phyloP scores from a whole-genome alignment of 2,888 invertebrate species.

The Pseudoips prasinana region DNA sequence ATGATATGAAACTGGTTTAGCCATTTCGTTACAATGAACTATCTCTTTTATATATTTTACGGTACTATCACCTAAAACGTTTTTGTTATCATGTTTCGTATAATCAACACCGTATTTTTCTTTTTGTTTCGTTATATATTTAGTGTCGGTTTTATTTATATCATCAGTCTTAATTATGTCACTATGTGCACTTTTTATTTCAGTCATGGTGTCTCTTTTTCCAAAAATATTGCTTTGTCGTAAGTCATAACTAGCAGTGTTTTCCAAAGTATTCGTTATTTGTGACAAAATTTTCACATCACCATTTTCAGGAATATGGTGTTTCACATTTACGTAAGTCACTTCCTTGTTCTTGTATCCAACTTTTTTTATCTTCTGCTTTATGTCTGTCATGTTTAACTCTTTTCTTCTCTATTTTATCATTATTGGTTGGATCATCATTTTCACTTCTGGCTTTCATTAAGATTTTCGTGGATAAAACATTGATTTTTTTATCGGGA shows the following conservation, averaged over 20 bases:
- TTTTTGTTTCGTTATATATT: neutral
- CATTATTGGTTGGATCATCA: neutral
- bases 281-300: conserved; percentile 7
- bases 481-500: neutral
- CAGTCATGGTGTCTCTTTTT: neutral
- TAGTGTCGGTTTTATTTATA: neutral
- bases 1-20: conserved; percentile 1
- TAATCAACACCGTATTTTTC: neutral
- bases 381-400: neutral
- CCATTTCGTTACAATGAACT: conserved; percentile 1
- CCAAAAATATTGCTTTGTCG: conserved; percentile 4
- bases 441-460: neutral
- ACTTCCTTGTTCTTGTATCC: too few species aligned
- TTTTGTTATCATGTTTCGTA: neutral
- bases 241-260: conserved; percentile 7
- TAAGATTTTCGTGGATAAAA: conserved; percentile 1
- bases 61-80: neutral
- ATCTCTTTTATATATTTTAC: neutral
- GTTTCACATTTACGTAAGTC: neutral
- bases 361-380: neutral
- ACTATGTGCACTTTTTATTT: neutral
- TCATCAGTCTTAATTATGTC: neutral
- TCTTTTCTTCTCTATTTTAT: neutral
- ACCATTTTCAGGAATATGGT: conserved; percentile 1
- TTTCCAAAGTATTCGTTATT: conserved; percentile 8